Conservation (phyloP, 2,113 vertebrate species). For the Bambusicola thoracicus region DNA sequence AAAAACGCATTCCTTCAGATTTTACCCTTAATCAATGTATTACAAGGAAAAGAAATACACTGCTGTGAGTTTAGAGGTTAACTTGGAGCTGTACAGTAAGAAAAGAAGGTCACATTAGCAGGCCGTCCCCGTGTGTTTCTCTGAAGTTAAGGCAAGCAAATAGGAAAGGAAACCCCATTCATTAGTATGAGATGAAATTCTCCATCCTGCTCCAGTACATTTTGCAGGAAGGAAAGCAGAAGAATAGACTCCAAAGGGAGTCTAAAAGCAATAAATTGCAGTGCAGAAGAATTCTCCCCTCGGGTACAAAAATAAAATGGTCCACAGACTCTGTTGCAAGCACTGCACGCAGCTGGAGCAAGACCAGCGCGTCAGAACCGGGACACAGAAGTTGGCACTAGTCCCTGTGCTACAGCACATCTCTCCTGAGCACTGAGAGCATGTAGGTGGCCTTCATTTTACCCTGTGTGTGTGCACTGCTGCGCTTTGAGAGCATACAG, state of each 20-base stretch:
- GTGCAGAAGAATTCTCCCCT: neutral
- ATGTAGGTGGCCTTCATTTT: neutral
- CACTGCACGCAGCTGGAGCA: neutral
- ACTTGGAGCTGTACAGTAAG: neutral
- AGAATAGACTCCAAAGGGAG: neutral
- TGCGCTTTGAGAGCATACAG: neutral
- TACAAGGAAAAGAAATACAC: neutral
- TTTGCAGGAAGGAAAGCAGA: neutral
- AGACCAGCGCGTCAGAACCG: fast-evolving
- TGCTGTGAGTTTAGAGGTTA: neutral
- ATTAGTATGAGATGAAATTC: neutral
- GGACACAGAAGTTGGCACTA: neutral
- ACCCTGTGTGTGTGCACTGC: neutral
- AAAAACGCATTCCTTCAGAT: neutral
- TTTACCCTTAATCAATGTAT: neutral
- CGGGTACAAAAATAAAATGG: fast-evolving
- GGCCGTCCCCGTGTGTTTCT: neutral
- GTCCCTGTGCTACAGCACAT: neutral
- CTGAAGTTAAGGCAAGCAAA: neutral
- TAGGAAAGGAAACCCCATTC: neutral
- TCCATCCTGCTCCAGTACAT: neutral
- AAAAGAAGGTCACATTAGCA: neutral
- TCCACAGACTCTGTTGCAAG: neutral
- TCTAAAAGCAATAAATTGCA: neutral
- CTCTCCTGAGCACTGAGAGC: neutral